Evolutionary conservation across 1,140 invertebrate genomes (phyloP).

Genomic region (Saccostrea echinata): DNA sequence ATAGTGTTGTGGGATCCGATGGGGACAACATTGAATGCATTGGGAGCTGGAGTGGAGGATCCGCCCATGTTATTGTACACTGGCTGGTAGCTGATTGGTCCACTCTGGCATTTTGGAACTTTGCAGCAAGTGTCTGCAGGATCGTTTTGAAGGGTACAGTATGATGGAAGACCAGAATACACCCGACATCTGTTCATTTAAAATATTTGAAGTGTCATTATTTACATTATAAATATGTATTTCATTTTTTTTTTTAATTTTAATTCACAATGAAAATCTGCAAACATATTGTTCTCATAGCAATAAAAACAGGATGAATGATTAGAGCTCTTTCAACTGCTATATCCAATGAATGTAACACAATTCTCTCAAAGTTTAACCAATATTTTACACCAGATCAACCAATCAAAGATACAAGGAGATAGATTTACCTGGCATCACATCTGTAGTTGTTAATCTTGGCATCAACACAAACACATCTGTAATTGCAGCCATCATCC

Average conservation of each 20-base stretch:
- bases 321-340: too few relatives aligned
- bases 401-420: not conserved
- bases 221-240: too few relatives aligned
- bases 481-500: constrained; percentile 65
- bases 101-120: constrained; percentile 48
- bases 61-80: constrained; percentile 50
- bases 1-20: constrained; percentile 60
- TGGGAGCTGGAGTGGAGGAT: constrained; percentile 60
- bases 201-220: too few relatives aligned
- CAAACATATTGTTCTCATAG: too few relatives aligned
- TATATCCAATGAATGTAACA: too few relatives aligned
- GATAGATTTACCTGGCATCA: constrained; percentile 51
- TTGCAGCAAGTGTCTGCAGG: constrained; percentile 62
- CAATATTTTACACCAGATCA: too few relatives aligned
- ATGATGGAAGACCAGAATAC: constrained; percentile 60
- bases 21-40: constrained; percentile 60
- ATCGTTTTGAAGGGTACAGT: constrained; percentile 63
- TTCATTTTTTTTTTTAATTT: too few relatives aligned
- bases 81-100: constrained; percentile 51
- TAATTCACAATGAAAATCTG: too few relatives aligned
- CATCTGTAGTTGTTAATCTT: constrained; percentile 58
- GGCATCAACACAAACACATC: constrained; percentile 61
- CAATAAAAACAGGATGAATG: too few relatives aligned
- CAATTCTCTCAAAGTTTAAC: too few relatives aligned
- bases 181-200: constrained; percentile 57